Base-by-base conservation (phyloP, 23 tunicate genomes). In the Trididemnum miniatum region DNA sequence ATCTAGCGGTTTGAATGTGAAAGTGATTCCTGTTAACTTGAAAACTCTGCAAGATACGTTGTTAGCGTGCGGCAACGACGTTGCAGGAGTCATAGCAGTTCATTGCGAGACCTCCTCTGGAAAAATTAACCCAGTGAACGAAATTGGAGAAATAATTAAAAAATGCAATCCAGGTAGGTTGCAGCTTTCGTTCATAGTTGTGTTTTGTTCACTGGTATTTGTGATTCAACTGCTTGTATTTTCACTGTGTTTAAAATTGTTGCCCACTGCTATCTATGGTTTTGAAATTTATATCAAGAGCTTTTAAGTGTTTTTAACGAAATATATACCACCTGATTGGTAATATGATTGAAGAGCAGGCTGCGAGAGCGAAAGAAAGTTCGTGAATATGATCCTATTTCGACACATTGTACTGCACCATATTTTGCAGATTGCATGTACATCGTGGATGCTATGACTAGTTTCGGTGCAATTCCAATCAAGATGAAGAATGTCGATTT, bases 31-130 rank as follows among this genome's bases (percentile, higher is more conserved):
- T 0, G 28, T 78, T 1, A 52, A 65, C 25, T 54, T 80, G 12
- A 65, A 12, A 1, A 62, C 75, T 22, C 59, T 34, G 23, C 31
- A 80, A 31, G 77, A 76, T 22, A 49, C 66, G 0, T 9, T 34
- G 1, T n/a, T 76, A 22, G 27, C 77, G 51, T 36, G 59, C 20
- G 5, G 34, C n/a, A 71, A 35, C 1, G 75, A 72, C 51, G 69
- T 83, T 37, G 66, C 31, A 9, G 83, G 78, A 18, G 88, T 89
- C 2, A 57, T 71, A 0, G 54, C 67, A 34, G 88, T 83, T 29
- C 94, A 89, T 37, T 89, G 94, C 59, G 94, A 89, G 71, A 83
- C 94, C 0, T 77, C 84, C n/a, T 51, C 94, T 20, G 94, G 94
- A 36, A 51, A 60, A n/a, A 71, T 89, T 15, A 89, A 89, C 35